A percentile compares a stretch with the other conserved stretches of the same genome.
Conservation (phyloP, 1,140 invertebrate genomes). For the Dendroctonus valens region DNA sequence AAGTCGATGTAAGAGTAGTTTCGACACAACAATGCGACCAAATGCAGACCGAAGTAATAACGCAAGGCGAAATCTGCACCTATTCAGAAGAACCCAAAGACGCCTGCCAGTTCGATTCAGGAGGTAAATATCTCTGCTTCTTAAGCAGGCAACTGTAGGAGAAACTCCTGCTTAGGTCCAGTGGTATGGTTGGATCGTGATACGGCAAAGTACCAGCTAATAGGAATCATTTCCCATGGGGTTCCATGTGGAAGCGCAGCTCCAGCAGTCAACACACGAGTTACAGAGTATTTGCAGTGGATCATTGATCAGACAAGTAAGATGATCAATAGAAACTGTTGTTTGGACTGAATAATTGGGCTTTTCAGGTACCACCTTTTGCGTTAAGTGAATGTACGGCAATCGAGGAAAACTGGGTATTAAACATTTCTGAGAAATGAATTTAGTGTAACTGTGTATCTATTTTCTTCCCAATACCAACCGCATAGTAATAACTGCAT, state of each 20-base stretch:
- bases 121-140: constrained; percentile 50
- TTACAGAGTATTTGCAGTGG: constrained; percentile 56
- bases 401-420: constrained; percentile 59
- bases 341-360: not conserved
- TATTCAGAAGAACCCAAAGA: constrained; percentile 57
- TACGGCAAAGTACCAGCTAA: constrained; percentile 49
- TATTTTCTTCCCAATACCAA: too few relatives aligned
- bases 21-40: constrained; percentile 53
- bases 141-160: not conserved
- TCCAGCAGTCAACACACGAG: constrained; percentile 57
- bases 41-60: constrained; percentile 9
- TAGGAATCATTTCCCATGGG: constrained; percentile 59
- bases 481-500: too few relatives aligned
- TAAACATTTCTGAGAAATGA: constrained; percentile 76
- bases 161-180: constrained; percentile 52
- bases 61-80: constrained; percentile 64
- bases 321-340: not conserved
- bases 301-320: constrained; percentile 46
- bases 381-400: constrained; percentile 8
- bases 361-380: constrained; percentile 12
- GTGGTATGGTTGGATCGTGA: constrained; percentile 57
- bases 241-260: constrained; percentile 51
- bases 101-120: constrained; percentile 69
- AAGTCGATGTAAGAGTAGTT: constrained; percentile 57
- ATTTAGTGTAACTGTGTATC: too few relatives aligned